phyloP scores from a whole-genome alignment of 2,797 vertebrate genomes.

The Poeciliopsis infans region DNA sequence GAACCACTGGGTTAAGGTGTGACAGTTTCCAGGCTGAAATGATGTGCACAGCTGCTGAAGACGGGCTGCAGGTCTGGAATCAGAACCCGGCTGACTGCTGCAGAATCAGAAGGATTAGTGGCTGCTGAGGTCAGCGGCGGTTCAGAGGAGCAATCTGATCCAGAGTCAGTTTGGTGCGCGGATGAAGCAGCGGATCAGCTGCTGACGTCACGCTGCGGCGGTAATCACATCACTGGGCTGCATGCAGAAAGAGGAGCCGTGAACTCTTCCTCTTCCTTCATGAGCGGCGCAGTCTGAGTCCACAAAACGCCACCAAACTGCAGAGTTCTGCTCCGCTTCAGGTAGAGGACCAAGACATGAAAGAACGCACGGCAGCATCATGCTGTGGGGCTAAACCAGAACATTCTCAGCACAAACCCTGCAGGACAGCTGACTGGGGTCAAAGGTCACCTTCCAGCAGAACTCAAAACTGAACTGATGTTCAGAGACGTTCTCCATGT shows the following conservation, averaged over 20 bases:
- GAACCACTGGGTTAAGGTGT: too few relatives aligned
- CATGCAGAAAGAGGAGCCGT: not conserved
- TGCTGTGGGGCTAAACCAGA: too few relatives aligned
- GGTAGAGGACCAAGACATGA: too few relatives aligned
- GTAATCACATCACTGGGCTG: conserved; percentile 28
- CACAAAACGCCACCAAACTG: not conserved
- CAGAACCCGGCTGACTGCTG: not conserved
- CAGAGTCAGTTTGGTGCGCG: conserved; percentile 8
- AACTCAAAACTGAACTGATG: too few relatives aligned
- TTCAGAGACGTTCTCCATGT: too few relatives aligned
- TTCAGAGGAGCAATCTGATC: conserved; percentile 17
- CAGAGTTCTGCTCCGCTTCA: not conserved
- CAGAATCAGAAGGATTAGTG: conserved; percentile 1
- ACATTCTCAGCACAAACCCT: too few relatives aligned
- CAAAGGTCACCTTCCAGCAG: too few relatives aligned
- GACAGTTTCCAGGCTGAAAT: not conserved
- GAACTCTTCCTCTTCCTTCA: not conserved
- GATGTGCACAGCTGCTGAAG: not conserved
- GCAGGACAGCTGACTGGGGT: too few relatives aligned
- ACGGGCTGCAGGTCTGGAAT: not conserved
- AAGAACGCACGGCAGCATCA: too few relatives aligned
- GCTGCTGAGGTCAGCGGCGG: not conserved
- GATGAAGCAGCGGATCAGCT: conserved; percentile 13
- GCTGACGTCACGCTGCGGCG: conserved; percentile 8
- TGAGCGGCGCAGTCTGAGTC: not conserved